Evolutionary conservation across 2,113 vertebrate species (phyloP), one percentile per base, ranked within the genome.

Genomic region (Holacanthus passer): DNA sequence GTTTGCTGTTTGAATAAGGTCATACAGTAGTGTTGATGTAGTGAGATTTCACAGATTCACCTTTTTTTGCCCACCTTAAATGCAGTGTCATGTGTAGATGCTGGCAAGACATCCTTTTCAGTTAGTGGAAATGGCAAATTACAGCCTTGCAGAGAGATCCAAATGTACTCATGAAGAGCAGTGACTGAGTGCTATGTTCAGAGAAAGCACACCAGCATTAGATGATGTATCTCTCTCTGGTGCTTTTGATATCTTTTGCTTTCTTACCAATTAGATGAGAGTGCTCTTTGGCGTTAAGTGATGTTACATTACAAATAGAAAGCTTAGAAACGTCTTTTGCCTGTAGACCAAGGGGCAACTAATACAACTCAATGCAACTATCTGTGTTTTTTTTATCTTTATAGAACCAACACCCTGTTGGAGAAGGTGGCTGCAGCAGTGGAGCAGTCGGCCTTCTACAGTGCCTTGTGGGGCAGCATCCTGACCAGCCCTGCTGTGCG

Each of bases 401-500:
- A 74, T 78, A 99, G 98, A 91, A 98, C 97, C 3, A 99, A 99
- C 91, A 97, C 96, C 0, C 88, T 99, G 77, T 83, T 99, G 95
- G 98, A 99, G 93, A 99, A 99, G 76, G 98, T 99, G 63, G 97
- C 97, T 5, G 94, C 96, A 1, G 98, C 97, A 0, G 98, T 99
- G 91, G 98, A 99, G 90, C 98, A 99, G 91, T 96, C 96, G 0
- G 98, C 98, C 0, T 99, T 98, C 94, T 99, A 99, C 90, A 97
- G 98, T 79, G 97, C 98, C 65, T 97, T 99, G 27, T 99, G 98
- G 98, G 98, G 98, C 27, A 99, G 98, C 92, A 98, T 99, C 62
- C 96, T 99, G 66, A 99, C 98, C 74, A 99, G 98, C 91, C 97
- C 98, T 7, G 95, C 98, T 0, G 97, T 99, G 77, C 97, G 98